phyloP scores from a whole-genome alignment of 2,888 invertebrate genomes.

The Parnassius smintheus region DNA sequence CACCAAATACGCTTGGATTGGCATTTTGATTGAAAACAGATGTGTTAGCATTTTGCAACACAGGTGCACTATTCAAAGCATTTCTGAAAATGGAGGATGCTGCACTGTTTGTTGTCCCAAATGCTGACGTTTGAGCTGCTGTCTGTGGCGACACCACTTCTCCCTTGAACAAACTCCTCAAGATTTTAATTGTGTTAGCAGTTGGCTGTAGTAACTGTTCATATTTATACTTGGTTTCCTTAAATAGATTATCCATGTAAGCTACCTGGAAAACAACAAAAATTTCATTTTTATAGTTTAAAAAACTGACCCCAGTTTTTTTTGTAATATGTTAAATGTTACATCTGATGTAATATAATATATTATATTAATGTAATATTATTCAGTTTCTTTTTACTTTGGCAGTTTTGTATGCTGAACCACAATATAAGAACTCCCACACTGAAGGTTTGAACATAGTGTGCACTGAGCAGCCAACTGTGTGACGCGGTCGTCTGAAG shows the following conservation, averaged over 20 bases:
- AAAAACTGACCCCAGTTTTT: too few relatives aligned
- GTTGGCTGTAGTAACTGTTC: constrained; percentile 52
- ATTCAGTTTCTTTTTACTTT: too few relatives aligned
- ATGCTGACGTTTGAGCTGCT: constrained; percentile 41
- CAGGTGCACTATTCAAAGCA: constrained; percentile 43
- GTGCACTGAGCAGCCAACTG: too few relatives aligned
- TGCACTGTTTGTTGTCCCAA: constrained; percentile 30
- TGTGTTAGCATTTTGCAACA: constrained; percentile 28
- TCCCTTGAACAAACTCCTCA: constrained; percentile 56
- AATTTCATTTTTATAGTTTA: background rate
- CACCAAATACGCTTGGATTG: constrained; percentile 34
- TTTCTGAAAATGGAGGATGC: constrained; percentile 60
- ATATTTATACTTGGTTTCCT: constrained; percentile 54
- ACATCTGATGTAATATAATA: too few relatives aligned
- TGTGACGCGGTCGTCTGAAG: too few relatives aligned
- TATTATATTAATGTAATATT: too few relatives aligned
- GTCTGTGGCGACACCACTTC: constrained; percentile 43
- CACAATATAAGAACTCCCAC: too few relatives aligned
- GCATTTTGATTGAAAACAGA: constrained; percentile 35
- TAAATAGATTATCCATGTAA: constrained; percentile 52
- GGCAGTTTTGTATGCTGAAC: too few relatives aligned
- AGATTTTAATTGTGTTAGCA: constrained; percentile 43
- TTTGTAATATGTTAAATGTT: too few relatives aligned
- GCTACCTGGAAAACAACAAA: constrained; percentile 42
- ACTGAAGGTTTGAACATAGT: too few relatives aligned